Base-by-base conservation (phyloP, 2,113 vertebrate genomes). In the Oenanthe oenanthe region DNA sequence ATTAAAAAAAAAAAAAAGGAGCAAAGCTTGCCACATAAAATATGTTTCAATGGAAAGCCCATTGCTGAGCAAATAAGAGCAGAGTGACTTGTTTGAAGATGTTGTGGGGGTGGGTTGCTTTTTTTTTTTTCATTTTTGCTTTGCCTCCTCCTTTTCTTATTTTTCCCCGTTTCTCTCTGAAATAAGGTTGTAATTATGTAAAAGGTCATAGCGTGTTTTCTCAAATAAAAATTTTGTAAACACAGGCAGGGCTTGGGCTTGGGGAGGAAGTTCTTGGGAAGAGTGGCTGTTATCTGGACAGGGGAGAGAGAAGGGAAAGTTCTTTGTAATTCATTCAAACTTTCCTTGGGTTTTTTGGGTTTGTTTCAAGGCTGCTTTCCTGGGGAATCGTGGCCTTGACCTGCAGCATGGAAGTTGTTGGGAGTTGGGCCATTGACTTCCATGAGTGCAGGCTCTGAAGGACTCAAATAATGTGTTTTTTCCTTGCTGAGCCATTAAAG, bases 21-120 rank as follows among this genome's bases (percentile, higher is more conserved):
- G 43, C 43, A 16, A 24, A 42, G 97, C 95, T 97, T 98, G 98
- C 98, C 98, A 98, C 98, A 98, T 97, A 98, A 98, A 98, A 98
- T 98, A 95, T 95, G 97, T 97, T 98, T 97, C 98, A 98, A 95
- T 98, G 98, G 98, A 98, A 98, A 97, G 96, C 96, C 96, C 88
- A 10, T 89, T 92, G 96, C 96, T 91, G 95, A 93, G 97, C 96
- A 96, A 96, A 91, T 56, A 89, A 77, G 93, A 84, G 92, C 85
- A n/a, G 75, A 48, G 62, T 66, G 36, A 82, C 63, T 81, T 68
- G 73, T 97, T 97, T 97, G 96, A 98, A 97, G 97, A 95, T 97
- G 97, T 17, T 97, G 97, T 87, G 92, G 94, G 79, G 86, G 89
- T 68, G 88, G 90, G 94, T 73, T 53, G 34, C 58, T 14, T 13